A percentile compares a stretch with the other conserved stretches of the same genome.
These are phyloP conservation scores for Pristionchus fissidentatus DNA, from an alignment of 2,888 invertebrate genomes.

Conservation along the genomic window DNA sequence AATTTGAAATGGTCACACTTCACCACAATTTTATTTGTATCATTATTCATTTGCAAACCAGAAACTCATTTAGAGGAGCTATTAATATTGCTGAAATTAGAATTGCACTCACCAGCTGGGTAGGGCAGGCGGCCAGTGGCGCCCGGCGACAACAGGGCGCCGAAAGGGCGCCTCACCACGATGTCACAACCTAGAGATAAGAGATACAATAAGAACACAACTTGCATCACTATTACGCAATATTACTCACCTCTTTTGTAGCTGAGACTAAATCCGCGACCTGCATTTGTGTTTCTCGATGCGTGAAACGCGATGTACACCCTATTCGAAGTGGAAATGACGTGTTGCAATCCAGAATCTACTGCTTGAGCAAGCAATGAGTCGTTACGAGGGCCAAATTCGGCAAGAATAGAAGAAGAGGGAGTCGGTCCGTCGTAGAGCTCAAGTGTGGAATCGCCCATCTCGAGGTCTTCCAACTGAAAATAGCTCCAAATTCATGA, in stretches of 20 bases:
- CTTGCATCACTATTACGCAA: not conserved
- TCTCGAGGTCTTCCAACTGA: slow-evolving; percentile 72
- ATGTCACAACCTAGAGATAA: slow-evolving; percentile 83
- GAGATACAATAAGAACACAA: not conserved
- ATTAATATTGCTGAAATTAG: too few species aligned
- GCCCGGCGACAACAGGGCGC: slow-evolving; percentile 76
- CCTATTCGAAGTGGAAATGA: slow-evolving; percentile 91
- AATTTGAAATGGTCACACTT: not conserved
- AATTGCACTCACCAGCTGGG: slow-evolving; percentile 53
- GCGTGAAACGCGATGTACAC: slow-evolving; percentile 93
- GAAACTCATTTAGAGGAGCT: too few species aligned
- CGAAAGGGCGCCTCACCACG: slow-evolving; percentile 69
- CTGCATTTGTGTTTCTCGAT: slow-evolving; percentile 85
- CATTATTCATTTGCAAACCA: not conserved
- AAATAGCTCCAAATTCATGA: not conserved
- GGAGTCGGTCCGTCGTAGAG: slow-evolving; percentile 92
- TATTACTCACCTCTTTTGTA: slow-evolving; percentile 82
- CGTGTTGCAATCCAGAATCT: slow-evolving; percentile 67
- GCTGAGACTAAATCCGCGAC: slow-evolving; percentile 90
- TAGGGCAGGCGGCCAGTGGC: slow-evolving; percentile 68
- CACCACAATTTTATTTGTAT: not conserved
- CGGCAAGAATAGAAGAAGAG: slow-evolving; percentile 86
- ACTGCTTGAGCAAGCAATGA: not conserved
- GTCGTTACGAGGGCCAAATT: not conserved
- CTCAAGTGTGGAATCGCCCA: slow-evolving; percentile 85